These are phyloP conservation scores for Rhinophrynus dorsalis DNA, from an alignment of 2,797 vertebrate species.

Conservation along the genomic window DNA sequence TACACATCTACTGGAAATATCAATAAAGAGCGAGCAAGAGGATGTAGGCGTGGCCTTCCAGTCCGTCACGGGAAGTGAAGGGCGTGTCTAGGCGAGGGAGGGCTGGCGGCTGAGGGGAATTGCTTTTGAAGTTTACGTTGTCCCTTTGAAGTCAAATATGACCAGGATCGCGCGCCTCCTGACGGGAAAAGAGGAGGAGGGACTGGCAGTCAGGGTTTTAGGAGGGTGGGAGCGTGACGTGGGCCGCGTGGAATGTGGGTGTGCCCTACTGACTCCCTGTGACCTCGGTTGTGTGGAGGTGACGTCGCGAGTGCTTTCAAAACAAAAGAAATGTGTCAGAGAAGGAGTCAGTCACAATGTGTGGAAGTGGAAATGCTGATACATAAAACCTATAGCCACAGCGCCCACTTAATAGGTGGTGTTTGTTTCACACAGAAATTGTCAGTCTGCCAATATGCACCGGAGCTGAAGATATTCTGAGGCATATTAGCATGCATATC, in stretches of 20 bases:
- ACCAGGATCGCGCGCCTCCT: conserved; percentile 33
- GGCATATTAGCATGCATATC: too few species aligned
- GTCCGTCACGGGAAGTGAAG: not conserved
- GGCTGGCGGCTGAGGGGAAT: not conserved
- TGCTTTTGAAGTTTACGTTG: conserved; percentile 30
- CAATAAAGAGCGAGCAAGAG: conserved; percentile 9
- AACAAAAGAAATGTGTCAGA: conserved; percentile 50
- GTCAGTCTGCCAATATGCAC: too few species aligned
- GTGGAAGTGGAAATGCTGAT: conserved; percentile 21
- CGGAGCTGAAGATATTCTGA: too few species aligned
- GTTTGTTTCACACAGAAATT: too few species aligned
- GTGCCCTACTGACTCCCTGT: conserved; percentile 35
- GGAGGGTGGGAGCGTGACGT: conserved; percentile 1
- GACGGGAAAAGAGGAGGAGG: conserved; percentile 17
- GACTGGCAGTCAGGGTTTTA: not conserved
- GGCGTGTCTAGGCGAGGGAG: conserved; percentile 41
- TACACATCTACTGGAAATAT: not conserved
- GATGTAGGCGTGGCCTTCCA: not conserved
- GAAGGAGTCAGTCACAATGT: conserved; percentile 7
- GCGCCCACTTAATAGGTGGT: too few species aligned
- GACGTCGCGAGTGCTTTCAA: conserved; percentile 49
- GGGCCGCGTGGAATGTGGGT: conserved; percentile 59
- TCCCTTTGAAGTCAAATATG: conserved; percentile 45
- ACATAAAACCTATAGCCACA: too few species aligned
- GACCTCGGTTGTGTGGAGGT: conserved; percentile 37